Conservation (phyloP, 2,888 invertebrate species). For the Bombylius major region DNA sequence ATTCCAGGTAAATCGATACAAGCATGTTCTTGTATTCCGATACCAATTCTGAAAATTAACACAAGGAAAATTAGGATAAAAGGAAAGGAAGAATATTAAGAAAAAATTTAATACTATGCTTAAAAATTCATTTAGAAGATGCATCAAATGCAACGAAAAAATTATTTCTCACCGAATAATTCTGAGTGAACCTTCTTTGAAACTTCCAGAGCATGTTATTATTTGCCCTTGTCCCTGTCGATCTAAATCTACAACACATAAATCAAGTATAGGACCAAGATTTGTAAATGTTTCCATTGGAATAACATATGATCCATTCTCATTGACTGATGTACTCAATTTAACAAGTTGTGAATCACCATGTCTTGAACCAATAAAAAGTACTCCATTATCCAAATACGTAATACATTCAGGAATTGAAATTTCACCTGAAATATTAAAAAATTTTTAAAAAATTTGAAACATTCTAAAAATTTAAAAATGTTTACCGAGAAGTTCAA, state of each 20-base stretch:
- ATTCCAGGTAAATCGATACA: conserved; percentile 94
- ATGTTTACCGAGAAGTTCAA: conserved; percentile 64
- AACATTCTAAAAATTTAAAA: background rate
- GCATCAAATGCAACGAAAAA: too few species aligned
- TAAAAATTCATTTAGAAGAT: too few species aligned
- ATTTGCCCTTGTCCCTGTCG: conserved; percentile 95
- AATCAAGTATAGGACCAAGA: conserved; percentile 93
- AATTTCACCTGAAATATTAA: conserved; percentile 52
- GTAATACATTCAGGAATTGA: conserved; percentile 95
- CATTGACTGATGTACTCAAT: conserved; percentile 71
- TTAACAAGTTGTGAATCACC: conserved; percentile 95
- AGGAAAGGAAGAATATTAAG: too few species aligned
- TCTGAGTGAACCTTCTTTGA: conserved; percentile 92
- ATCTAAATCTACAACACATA: conserved; percentile 95
- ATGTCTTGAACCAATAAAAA: conserved; percentile 89
- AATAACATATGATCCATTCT: conserved; percentile 77
- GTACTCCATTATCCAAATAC: conserved; percentile 95
- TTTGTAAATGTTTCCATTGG: conserved; percentile 95
- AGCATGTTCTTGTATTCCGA: conserved; percentile 96
- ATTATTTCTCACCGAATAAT: conserved; percentile 50
- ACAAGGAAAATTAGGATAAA: background rate
- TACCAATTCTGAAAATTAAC: conserved; percentile 63
- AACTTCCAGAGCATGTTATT: conserved; percentile 94
- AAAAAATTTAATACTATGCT: too few species aligned
- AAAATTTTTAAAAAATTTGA: background rate